Conservation (phyloP, 2,888 invertebrate species). For the Cantharis nigra region DNA sequence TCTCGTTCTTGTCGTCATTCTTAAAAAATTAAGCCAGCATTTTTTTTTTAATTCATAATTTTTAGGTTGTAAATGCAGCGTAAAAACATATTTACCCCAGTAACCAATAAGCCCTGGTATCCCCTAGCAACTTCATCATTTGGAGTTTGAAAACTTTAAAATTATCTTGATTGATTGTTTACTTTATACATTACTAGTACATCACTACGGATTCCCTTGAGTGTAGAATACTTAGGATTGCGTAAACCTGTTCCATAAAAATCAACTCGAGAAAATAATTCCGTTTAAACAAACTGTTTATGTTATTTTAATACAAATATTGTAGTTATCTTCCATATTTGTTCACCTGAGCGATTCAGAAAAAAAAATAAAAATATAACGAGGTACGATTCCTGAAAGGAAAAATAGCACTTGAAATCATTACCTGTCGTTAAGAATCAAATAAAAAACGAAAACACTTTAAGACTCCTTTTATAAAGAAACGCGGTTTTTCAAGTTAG, state of each 20-base stretch:
- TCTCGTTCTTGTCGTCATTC: too few relatives aligned
- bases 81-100: too few relatives aligned
- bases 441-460: neutral
- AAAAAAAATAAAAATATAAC: neutral
- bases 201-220: neutral
- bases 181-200: neutral
- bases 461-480: neutral
- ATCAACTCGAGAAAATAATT: neutral
- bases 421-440: neutral
- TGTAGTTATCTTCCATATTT: neutral
- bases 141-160: neutral
- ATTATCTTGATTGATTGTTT: neutral
- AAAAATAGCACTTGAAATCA: neutral
- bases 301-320: neutral
- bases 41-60: too few relatives aligned
- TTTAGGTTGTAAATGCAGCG: too few relatives aligned
- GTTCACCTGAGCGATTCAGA: neutral
- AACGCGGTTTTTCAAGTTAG: neutral
- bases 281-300: neutral
- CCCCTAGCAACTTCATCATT: neutral
- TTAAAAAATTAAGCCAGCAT: too few relatives aligned
- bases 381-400: neutral
- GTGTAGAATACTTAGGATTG: neutral
- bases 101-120: neutral
- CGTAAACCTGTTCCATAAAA: neutral